Percentiles rank a stretch among this genome's conserved stretches.
Conservation (phyloP, 2,797 vertebrate species). For the Molossus alvarezi region DNA sequence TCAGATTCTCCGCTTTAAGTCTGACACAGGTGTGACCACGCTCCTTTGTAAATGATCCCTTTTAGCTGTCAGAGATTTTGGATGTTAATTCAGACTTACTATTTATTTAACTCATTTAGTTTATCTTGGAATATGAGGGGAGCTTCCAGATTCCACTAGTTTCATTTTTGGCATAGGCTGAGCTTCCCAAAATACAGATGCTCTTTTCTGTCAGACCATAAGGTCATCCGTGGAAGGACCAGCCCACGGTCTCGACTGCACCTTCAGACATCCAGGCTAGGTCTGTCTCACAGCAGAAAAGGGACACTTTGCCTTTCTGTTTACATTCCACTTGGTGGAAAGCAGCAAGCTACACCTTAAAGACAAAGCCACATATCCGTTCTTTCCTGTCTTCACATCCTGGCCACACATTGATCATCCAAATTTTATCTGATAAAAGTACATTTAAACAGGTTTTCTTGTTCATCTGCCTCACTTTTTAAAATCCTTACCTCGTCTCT, state of each 20-base stretch:
- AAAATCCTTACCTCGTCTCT: neutral
- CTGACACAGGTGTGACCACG: neutral
- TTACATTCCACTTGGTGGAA: constrained; percentile 48
- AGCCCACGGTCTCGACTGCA: neutral
- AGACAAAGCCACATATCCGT: neutral
- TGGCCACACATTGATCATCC: neutral
- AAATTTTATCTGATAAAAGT: neutral
- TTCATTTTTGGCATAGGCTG: constrained; percentile 40
- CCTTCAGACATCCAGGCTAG: neutral
- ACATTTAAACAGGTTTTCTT: neutral
- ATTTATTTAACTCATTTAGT: constrained; percentile 46
- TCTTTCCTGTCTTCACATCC: neutral
- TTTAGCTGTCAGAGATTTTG: constrained; percentile 33
- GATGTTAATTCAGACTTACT: constrained; percentile 39
- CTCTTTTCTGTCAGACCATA: constrained; percentile 13
- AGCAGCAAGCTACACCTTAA: neutral
- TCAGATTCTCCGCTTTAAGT: neutral
- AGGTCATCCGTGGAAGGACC: neutral
- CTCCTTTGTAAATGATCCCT: constrained; percentile 43
- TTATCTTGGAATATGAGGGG: constrained; percentile 58
- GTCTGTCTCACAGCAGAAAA: neutral
- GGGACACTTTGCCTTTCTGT: neutral
- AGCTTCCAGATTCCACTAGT: neutral
- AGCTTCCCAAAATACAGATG: constrained; percentile 65
- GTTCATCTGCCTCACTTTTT: neutral